Base-by-base conservation (phyloP, 2,888 invertebrate species). In the Oconnorella tubifera region DNA sequence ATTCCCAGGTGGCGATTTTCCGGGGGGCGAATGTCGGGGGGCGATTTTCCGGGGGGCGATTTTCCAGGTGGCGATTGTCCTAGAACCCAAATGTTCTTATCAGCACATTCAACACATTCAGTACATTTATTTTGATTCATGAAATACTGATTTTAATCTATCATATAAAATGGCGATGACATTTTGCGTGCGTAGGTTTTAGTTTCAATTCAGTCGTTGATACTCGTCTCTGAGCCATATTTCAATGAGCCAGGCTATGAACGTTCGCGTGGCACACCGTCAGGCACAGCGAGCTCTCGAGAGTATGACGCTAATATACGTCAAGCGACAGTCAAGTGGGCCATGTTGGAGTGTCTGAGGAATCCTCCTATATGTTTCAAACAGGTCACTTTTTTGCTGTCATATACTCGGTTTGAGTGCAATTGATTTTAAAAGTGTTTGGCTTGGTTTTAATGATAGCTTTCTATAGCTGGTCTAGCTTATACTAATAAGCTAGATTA, bases 261-360 rank as follows among this genome's bases (percentile, higher is more conserved):
- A 72, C 71, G 82, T 58, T 81, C 82, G 3, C 72, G 82, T 28
- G 81, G 81, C 14, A 82, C 83, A 27, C 75, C 77, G 0, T 77
- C 89, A 28, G 95, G 94, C 73, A 90, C 89, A 73, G 89, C 90
- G 81, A 92, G 91, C 78, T 92, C 92, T 70, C 87, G 90, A 76
- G 94, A 95, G 84, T 96, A 96, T 85, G 95, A 95, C 83, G 90
- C 92, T 75, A 95, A 94, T 84, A 93, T 96, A 77, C 90, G 91
- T 83, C 92, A 94, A 84, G 94, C 94, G 10, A 92, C 92, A 72
- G 92, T 92, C 70, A 89, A 92, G 79, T 96, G 94, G 95, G 95
- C 92, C 70, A 95, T 96, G 92, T 85, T 96, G 69, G 94, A 96
- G 83, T 93, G 93, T 82, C 87, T 96, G 72, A 85, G 89, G 66